Percentiles rank a stretch among this genome's conserved stretches.
phyloP scores from a whole-genome alignment of 2,797 vertebrate species.

The Lutjanus argentimaculatus region DNA sequence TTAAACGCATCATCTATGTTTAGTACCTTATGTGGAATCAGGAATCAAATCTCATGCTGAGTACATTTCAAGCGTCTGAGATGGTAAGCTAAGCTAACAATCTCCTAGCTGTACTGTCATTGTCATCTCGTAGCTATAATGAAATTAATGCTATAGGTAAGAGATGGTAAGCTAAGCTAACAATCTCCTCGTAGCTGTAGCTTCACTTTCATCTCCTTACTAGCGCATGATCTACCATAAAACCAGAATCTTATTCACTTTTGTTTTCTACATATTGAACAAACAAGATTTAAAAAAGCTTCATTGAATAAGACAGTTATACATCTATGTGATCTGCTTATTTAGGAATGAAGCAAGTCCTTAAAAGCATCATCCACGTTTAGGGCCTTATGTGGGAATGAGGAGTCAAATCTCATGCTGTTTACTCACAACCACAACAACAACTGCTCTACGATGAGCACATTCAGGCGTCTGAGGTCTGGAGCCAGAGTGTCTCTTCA shows the following conservation, averaged over 20 bases:
- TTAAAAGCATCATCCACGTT: conserved; percentile 24
- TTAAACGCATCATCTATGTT: conserved; percentile 26
- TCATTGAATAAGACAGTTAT: conserved; percentile 33
- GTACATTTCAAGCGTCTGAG: conserved; percentile 10
- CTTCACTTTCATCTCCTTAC: no score
- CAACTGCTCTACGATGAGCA: conserved; percentile 20
- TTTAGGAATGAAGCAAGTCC: conserved; percentile 21
- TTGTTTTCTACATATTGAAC: no score
- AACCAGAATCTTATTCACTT: no score
- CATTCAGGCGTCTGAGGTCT: conserved; percentile 11
- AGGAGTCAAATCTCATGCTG: neutral
- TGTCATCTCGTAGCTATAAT: no score
- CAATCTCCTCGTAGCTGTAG: no score
- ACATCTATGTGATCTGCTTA: conserved; percentile 35
- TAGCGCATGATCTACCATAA: no score
- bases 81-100: no score
- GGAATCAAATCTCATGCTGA: conserved; percentile 14
- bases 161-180: no score
- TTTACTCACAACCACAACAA: conserved; percentile 5
- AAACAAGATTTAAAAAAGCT: conserved; percentile 5
- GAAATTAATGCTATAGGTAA: no score
- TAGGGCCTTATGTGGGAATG: conserved; percentile 1
- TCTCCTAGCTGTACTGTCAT: no score
- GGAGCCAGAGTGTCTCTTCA: conserved; percentile 1
- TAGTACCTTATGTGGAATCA: neutral